Percentiles rank a stretch among this genome's conserved stretches.
Evolutionary conservation across 2,888 invertebrate genomes (phyloP).

Genomic region (Calameuta idolon): DNA sequence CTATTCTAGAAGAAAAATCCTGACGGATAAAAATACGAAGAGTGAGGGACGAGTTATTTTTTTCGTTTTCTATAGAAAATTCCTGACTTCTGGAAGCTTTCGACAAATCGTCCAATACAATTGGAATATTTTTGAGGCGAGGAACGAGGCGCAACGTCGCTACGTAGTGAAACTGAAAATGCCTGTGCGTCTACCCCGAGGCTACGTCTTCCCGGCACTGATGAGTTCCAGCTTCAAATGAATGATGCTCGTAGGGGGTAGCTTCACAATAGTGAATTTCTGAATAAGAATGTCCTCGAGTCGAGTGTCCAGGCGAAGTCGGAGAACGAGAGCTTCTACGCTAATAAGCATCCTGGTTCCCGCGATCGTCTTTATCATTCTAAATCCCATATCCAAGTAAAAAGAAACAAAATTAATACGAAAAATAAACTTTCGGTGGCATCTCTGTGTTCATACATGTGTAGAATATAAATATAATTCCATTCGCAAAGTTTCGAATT

Average conservation of each 20-base stretch:
- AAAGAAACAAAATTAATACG: neutral
- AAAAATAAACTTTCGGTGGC: no score
- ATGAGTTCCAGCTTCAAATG: neutral
- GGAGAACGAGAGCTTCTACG: slow-evolving; percentile 6
- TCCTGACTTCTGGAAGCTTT: neutral
- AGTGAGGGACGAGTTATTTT: neutral
- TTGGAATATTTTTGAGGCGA: neutral
- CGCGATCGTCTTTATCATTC: neutral
- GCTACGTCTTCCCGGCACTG: slow-evolving; percentile 3
- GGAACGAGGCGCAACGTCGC: neutral
- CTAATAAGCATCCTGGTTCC: neutral
- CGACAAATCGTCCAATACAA: neutral
- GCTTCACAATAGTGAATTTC: slow-evolving; percentile 33
- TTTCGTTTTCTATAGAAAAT: neutral
- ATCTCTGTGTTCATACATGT: no score
- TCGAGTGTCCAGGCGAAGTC: slow-evolving; percentile 36
- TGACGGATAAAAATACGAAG: neutral
- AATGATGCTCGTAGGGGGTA: slow-evolving; percentile 13
- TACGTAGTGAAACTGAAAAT: neutral
- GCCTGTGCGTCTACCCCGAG: neutral
- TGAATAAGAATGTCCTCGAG: slow-evolving; percentile 38
- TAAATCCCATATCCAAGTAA: neutral
- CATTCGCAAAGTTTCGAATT: no score
- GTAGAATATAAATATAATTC: no score
- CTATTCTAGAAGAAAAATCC: neutral